phyloP scores from a whole-genome alignment of 2,797 vertebrate genomes.

The Lutjanus argentimaculatus region DNA sequence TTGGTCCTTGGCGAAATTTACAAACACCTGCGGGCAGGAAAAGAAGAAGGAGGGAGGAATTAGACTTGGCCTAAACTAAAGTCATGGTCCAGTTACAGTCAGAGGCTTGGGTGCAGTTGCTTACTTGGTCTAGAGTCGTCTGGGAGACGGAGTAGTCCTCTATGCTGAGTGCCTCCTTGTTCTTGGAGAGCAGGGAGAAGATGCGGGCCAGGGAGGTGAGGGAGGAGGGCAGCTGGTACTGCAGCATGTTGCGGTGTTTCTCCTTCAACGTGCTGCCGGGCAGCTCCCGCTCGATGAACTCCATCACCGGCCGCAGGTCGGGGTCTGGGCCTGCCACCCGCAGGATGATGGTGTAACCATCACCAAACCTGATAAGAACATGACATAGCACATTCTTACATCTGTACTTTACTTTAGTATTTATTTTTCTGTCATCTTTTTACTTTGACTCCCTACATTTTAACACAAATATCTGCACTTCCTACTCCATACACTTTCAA shows the following conservation, averaged over 20 bases:
- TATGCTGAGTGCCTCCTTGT: constrained; percentile 95
- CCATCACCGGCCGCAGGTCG: constrained; percentile 92
- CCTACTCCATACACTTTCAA: no score
- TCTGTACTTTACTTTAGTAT: no score
- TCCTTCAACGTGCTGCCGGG: constrained; percentile 95
- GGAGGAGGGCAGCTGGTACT: constrained; percentile 95
- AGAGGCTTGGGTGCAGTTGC: background rate
- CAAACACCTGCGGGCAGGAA: constrained; percentile 92
- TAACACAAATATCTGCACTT: no score
- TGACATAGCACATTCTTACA: background rate
- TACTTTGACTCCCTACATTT: no score
- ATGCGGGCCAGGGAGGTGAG: constrained; percentile 95
- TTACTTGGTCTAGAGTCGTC: constrained; percentile 98
- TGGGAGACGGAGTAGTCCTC: constrained; percentile 99
- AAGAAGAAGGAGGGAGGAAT: constrained; percentile 13
- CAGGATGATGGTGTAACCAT: constrained; percentile 97
- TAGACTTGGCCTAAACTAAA: background rate
- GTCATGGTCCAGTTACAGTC: background rate
- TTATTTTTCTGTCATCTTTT: no score
- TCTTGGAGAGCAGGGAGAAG: constrained; percentile 94
- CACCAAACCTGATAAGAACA: constrained; percentile 91
- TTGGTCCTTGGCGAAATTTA: constrained; percentile 99
- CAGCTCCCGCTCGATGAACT: constrained; percentile 93
- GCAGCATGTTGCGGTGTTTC: constrained; percentile 97
- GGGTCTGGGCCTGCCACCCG: constrained; percentile 93